Base-by-base conservation (phyloP, 2,888 invertebrate species). In the Diogma glabrata region DNA sequence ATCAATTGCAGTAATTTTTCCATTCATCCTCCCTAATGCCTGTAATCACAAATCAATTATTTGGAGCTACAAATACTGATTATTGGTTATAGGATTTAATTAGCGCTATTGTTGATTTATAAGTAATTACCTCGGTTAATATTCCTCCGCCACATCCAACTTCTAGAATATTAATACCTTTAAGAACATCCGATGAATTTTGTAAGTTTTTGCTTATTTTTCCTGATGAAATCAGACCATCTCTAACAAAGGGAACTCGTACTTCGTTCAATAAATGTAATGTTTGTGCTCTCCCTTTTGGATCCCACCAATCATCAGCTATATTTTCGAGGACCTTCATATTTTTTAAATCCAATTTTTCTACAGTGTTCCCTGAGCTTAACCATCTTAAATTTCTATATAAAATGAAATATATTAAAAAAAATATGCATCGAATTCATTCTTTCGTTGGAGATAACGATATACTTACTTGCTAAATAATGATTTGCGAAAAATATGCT, bases 121-220 rank as follows among this genome's bases (percentile, higher is more conserved):
- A 78, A 1, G 88, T 86, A 50, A 94, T 70, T 24, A 78, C 79
- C 72, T 87, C 84, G 9, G 82, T 73, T 4, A 89, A 63, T 52
- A 90, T 74, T 1, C 93, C 92, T 38, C 87, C 95, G 23, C 96
- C 96, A 70, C 95, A 94, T 0, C 95, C 96, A 51, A 93, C 82
- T 73, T 96, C 95, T 22, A 93, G 66, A 51, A 95, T 77, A 24
- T 74, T 75, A 20, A 82, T 65, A 12, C 79, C 81, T 56, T 74
- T 66, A 24, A 94, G 67, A 1, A 89, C 85, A n/a, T 66, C 63
- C 3, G 72, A 58, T 14, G 71, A 72, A 55, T 73, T 70, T 47
- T 71, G 57, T 38, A 67, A 65, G 28, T 63, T 58, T n/a, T 66
- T 57, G 10, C 66, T 56, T 17, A 72, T 60, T 50, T 52, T 56